A percentile compares a stretch with the other conserved stretches of the same genome.
Evolutionary conservation across 2,888 invertebrate genomes (phyloP).

Genomic region (Troides helena): DNA sequence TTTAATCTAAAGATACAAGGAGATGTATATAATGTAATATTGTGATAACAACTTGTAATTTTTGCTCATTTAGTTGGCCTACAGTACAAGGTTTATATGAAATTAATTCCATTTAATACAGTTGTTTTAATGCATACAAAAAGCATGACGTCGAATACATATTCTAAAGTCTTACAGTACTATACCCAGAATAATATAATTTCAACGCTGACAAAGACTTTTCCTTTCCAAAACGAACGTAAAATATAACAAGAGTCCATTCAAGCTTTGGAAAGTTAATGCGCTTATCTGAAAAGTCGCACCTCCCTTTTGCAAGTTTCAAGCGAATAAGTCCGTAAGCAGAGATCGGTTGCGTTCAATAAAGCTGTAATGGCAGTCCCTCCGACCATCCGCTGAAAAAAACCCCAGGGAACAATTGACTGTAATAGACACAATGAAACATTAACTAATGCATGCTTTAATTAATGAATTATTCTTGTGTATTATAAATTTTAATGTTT

Average conservation of each 20-base stretch:
- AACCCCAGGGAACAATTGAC: slow-evolving; percentile 21
- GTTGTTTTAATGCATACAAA: background rate
- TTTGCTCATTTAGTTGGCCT: too few relatives aligned
- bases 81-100: too few relatives aligned
- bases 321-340: slow-evolving; percentile 13
- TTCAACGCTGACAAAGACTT: background rate
- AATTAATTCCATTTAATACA: background rate
- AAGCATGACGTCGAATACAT: background rate
- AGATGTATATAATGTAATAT: too few relatives aligned
- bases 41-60: too few relatives aligned
- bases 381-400: slow-evolving; percentile 12
- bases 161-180: background rate
- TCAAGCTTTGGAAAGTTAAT: slow-evolving; percentile 18
- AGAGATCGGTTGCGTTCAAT: slow-evolving; percentile 20
- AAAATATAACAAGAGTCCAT: slow-evolving; percentile 5
- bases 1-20: too few relatives aligned
- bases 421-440: too few relatives aligned
- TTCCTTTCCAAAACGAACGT: background rate
- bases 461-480: slow-evolving; percentile 6
- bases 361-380: slow-evolving; percentile 17
- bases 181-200: background rate
- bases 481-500: background rate
- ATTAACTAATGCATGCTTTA: slow-evolving; percentile 2
- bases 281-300: slow-evolving; percentile 24
- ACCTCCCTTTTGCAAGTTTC: slow-evolving; percentile 16